These are phyloP conservation scores for Orthosia gothica DNA, from an alignment of 2,888 invertebrate genomes.

Conservation along the genomic window DNA sequence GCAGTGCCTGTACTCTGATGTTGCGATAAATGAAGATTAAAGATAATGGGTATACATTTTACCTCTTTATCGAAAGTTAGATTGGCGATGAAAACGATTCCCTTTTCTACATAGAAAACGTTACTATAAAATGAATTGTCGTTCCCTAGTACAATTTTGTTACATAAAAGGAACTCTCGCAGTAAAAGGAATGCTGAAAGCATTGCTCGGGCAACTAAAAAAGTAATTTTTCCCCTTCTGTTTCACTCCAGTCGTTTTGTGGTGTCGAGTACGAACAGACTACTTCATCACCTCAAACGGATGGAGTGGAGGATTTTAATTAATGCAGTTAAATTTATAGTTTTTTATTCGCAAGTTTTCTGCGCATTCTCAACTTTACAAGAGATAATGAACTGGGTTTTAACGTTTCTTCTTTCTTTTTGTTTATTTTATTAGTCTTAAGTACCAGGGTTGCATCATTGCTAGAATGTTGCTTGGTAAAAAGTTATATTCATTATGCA, in stretches of 20 bases:
- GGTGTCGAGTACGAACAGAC: conserved; percentile 24
- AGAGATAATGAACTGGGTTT: background rate
- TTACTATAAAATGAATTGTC: conserved; percentile 29
- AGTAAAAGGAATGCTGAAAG: conserved; percentile 45
- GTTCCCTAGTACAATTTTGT: conserved; percentile 13
- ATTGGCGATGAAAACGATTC: conserved; percentile 7
- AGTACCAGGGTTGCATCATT: background rate
- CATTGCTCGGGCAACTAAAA: conserved; percentile 47
- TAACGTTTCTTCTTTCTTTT: background rate
- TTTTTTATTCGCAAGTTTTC: conserved; percentile 8
- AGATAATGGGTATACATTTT: background rate
- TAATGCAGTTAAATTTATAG: conserved; percentile 24
- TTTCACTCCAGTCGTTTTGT: conserved; percentile 47
- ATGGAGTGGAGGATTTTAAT: conserved; percentile 37
- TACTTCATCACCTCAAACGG: conserved; percentile 47
- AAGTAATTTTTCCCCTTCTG: conserved; percentile 46
- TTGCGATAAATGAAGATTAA: background rate
- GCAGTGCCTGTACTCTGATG: background rate
- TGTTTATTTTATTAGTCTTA: background rate
- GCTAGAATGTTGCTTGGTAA: background rate
- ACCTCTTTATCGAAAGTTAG: background rate
- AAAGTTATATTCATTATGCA: too few species aligned
- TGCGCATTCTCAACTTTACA: background rate
- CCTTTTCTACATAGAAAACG: background rate
- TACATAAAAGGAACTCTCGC: conserved; percentile 23